phyloP scores from a whole-genome alignment of 2,113 vertebrate genomes.

The Acrocephalus arundinaceus region DNA sequence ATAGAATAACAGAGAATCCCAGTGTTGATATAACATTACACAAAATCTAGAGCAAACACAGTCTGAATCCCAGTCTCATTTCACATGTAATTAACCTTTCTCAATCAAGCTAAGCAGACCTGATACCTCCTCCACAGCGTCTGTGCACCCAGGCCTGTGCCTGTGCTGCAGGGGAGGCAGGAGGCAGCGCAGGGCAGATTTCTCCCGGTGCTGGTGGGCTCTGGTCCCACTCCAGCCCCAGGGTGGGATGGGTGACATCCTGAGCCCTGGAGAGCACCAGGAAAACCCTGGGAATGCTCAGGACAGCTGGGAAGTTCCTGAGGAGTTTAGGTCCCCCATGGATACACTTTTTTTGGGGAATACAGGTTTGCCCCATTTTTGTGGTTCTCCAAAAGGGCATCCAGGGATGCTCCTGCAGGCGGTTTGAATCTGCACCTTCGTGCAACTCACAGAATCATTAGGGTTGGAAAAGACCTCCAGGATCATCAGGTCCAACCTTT shows the following conservation, averaged over 20 bases:
- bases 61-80: slow-evolving; percentile 81
- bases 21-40: slow-evolving; percentile 81
- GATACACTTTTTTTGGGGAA: neutral
- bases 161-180: neutral
- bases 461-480: neutral
- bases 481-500: neutral
- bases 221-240: neutral
- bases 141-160: neutral
- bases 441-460: rapidly evolving
- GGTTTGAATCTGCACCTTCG: rapidly evolving
- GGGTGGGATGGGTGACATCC: neutral
- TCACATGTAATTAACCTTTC: slow-evolving; percentile 86
- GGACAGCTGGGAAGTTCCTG: neutral
- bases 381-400: rapidly evolving
- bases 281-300: rapidly evolving
- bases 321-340: neutral
- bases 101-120: slow-evolving; percentile 79
- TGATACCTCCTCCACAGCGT: slow-evolving; percentile 59
- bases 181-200: neutral
- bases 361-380: neutral
- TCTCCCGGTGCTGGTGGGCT: rapidly evolving
- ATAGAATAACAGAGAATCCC: slow-evolving; percentile 81
- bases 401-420: neutral
- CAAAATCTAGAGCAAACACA: slow-evolving; percentile 82
- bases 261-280: neutral